Conservation (phyloP, 2,113 vertebrate species). For the Tragelaphus strepsiceros region DNA sequence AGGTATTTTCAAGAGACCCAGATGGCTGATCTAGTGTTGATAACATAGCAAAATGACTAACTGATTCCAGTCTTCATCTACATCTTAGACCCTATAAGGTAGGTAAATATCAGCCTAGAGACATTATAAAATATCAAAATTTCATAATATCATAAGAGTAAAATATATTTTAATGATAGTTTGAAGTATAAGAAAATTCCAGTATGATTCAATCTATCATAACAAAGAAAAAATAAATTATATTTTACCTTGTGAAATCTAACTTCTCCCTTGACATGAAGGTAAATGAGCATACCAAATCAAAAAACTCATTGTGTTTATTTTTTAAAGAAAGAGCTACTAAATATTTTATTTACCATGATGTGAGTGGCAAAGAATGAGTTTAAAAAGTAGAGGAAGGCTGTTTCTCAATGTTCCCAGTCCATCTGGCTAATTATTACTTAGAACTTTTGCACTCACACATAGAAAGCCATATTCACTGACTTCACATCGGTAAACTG, state of each 20-base stretch:
- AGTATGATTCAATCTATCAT: not conserved
- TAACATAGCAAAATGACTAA: not conserved
- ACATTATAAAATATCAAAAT: not conserved
- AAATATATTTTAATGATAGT: not conserved
- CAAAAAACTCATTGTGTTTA: not conserved
- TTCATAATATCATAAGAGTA: not conserved
- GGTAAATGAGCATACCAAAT: not conserved
- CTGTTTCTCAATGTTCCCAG: not conserved
- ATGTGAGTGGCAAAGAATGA: not conserved
- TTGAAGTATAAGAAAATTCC: constrained; percentile 6
- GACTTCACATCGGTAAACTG: not conserved
- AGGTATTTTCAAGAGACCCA: not conserved
- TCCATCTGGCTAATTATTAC: not conserved
- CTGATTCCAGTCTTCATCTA: not conserved
- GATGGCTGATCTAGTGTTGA: not conserved
- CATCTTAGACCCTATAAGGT: not conserved
- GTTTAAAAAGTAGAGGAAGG: not conserved
- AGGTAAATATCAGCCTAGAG: not conserved
- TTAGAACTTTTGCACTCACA: not conserved
- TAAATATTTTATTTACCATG: constrained; percentile 24
- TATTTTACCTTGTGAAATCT: not conserved
- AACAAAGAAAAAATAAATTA: not conserved
- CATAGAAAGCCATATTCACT: not conserved
- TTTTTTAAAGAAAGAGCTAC: not conserved
- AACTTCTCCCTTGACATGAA: not conserved